Evolutionary conservation across 2,888 invertebrate species (phyloP).

Genomic region (Coelogynopora nodosa): DNA sequence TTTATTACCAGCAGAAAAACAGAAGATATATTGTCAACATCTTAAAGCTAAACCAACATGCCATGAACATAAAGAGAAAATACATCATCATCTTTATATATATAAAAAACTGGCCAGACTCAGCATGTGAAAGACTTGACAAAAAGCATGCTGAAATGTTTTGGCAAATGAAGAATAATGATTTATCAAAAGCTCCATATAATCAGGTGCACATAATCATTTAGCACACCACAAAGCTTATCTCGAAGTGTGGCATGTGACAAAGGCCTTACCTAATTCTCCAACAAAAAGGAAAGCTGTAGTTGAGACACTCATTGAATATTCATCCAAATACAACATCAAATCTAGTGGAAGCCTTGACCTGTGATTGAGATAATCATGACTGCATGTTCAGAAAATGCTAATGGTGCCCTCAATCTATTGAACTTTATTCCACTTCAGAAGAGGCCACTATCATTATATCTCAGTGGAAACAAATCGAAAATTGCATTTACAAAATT

Average conservation of each 20-base stretch:
- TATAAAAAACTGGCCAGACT: not conserved
- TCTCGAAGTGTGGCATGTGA: not conserved
- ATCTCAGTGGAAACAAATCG: too few relatives aligned
- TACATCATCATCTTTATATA: not conserved
- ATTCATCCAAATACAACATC: too few relatives aligned
- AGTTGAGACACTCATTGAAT: too few relatives aligned
- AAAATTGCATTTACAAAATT: too few relatives aligned
- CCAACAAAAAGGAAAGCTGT: too few relatives aligned
- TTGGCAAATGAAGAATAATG: not conserved
- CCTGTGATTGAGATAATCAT: too few relatives aligned
- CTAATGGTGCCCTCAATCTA: too few relatives aligned
- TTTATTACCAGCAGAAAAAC: not conserved
- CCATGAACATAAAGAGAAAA: not conserved
- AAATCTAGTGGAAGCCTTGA: too few relatives aligned
- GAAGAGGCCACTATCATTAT: too few relatives aligned
- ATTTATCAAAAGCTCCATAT: not conserved
- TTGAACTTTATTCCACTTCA: too few relatives aligned
- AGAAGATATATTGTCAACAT: not conserved
- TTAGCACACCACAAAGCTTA: not conserved
- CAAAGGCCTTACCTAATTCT: not conserved
- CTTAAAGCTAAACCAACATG: not conserved
- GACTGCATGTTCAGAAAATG: too few relatives aligned
- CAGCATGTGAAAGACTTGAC: not conserved
- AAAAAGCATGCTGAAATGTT: not conserved
- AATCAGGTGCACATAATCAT: not conserved